A percentile compares a stretch with the other conserved stretches of the same genome.
Evolutionary conservation across 2,113 vertebrate genomes (phyloP).

Genomic region (Vireo altiloquus): DNA sequence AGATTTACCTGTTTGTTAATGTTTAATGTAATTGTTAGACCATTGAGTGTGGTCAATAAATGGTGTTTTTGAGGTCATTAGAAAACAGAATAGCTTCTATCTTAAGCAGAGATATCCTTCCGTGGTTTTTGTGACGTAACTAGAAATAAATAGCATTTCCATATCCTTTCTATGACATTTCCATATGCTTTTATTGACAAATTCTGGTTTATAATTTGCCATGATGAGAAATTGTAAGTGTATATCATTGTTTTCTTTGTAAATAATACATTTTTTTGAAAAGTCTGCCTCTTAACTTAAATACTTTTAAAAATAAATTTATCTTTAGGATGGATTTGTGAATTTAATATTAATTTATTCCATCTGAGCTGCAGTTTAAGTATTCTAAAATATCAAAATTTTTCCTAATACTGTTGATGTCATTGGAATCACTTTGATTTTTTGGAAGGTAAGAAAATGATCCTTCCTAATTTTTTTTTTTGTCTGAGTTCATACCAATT

Average conservation of each 20-base stretch:
- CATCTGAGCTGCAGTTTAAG: accelerated
- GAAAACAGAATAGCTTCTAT: constrained; percentile 34
- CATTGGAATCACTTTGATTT: neutral
- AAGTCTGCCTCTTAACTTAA: neutral
- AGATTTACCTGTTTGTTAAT: constrained; percentile 76
- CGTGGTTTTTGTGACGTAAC: constrained; percentile 66
- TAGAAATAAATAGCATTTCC: constrained; percentile 9
- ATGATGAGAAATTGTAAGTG: neutral
- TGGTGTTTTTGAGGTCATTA: neutral
- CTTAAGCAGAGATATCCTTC: neutral
- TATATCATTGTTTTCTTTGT: neutral
- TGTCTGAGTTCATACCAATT: neutral
- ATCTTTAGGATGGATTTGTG: neutral
- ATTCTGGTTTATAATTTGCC: neutral
- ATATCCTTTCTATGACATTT: constrained; percentile 55
- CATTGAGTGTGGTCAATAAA: constrained; percentile 49
- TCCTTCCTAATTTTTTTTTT: neutral
- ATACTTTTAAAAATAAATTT: neutral
- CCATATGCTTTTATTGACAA: constrained; percentile 67
- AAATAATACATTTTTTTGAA: neutral
- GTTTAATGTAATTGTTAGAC: constrained; percentile 71
- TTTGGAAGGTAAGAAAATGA: neutral
- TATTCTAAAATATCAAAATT: neutral
- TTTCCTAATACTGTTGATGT: neutral
- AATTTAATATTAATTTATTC: neutral